Percentiles rank a stretch among this genome's conserved stretches.
These are phyloP conservation scores for Parotia lawesii DNA, from an alignment of 2,113 vertebrate species.

Conservation along the genomic window DNA sequence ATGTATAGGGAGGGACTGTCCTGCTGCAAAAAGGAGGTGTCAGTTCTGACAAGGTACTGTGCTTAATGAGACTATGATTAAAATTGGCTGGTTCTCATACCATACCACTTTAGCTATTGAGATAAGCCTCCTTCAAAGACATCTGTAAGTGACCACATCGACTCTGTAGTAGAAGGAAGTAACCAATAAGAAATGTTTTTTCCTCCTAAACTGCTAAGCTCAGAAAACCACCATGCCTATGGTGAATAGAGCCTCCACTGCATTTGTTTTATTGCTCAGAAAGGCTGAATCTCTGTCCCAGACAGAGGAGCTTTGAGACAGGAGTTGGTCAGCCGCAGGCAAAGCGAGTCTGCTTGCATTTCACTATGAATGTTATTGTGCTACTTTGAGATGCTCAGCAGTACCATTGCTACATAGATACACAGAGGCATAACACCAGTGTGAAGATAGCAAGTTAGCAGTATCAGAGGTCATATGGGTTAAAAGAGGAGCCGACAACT, in stretches of 20 bases:
- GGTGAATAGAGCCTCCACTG: not conserved
- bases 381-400: not conserved
- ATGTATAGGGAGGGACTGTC: not conserved
- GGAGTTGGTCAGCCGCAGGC: not conserved
- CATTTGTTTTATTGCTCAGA: not conserved
- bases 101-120: not conserved
- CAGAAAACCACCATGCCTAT: not conserved
- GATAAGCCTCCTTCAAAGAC: not conserved
- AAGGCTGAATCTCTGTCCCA: not conserved
- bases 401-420: not conserved
- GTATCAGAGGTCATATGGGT: not conserved
- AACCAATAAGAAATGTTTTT: not conserved
- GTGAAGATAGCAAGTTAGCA: not conserved
- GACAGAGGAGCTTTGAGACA: not conserved
- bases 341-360: not conserved
- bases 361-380: not conserved
- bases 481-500: not conserved
- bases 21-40: not conserved
- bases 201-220: not conserved
- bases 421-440: not conserved
- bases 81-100: not conserved
- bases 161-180: not conserved
- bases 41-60: not conserved
- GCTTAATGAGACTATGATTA: not conserved
- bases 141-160: not conserved